phyloP scores from a whole-genome alignment of 2,797 vertebrate genomes.

The Holocentrus rufus region DNA sequence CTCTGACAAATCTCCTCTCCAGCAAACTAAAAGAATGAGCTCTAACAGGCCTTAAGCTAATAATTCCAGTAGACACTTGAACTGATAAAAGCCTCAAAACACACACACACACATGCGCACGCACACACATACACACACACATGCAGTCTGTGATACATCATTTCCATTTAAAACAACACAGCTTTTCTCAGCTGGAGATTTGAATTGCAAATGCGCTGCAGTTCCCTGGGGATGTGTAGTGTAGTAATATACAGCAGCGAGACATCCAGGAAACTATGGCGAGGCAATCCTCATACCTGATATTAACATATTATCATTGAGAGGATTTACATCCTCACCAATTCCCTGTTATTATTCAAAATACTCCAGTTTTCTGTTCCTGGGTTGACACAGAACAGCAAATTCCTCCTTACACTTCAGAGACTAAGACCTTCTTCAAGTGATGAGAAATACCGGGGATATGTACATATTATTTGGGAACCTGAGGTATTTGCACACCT shows the following conservation, averaged over 20 bases:
- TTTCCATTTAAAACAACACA: slow-evolving; percentile 64
- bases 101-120: slow-evolving; percentile 26
- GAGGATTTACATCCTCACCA: not conserved
- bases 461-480: not conserved
- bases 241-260: slow-evolving; percentile 27
- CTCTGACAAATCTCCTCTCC: slow-evolving; percentile 71
- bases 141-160: slow-evolving; percentile 28
- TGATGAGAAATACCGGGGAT: not conserved
- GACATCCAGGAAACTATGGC: not conserved
- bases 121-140: slow-evolving; percentile 2
- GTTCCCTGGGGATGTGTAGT: slow-evolving; percentile 30
- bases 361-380: not conserved
- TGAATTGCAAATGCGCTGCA: slow-evolving; percentile 71
- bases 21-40: slow-evolving; percentile 58
- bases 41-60: slow-evolving; percentile 64
- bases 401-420: not conserved
- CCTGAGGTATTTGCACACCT: not conserved
- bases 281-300: slow-evolving; percentile 6
- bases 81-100: slow-evolving; percentile 45
- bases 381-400: not conserved
- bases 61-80: slow-evolving; percentile 49
- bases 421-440: not conserved
- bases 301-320: slow-evolving; percentile 10
- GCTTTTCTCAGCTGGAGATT: slow-evolving; percentile 57
- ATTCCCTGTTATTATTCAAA: not conserved